These are phyloP conservation scores for Eurystomus glaucurus DNA, from an alignment of 2,797 vertebrate genomes.

Conservation along the genomic window DNA sequence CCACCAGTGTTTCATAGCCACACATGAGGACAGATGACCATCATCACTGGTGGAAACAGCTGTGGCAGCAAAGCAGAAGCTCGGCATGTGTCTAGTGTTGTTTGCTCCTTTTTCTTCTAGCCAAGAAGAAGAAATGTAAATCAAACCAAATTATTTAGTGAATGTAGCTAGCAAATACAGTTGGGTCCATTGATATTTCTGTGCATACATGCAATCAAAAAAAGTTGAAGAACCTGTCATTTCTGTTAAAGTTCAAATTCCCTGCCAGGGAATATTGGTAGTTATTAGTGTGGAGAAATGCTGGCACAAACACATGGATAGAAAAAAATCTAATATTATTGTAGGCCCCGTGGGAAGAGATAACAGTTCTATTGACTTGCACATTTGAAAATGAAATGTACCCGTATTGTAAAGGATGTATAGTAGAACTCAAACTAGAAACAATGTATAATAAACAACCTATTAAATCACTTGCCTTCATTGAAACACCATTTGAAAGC, in stretches of 20 bases:
- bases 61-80: not conserved
- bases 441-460: not conserved
- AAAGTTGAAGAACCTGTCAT: not conserved
- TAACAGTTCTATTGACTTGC: not conserved
- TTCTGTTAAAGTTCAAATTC: not conserved
- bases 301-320: not conserved
- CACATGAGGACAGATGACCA: not conserved
- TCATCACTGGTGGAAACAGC: not conserved
- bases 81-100: not conserved
- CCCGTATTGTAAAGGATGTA: not conserved
- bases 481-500: not conserved
- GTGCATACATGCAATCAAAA: not conserved
- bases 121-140: not conserved
- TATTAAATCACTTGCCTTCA: not conserved
- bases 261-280: not conserved
- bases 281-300: not conserved
- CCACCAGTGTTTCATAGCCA: not conserved
- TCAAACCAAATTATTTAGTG: not conserved
- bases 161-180: not conserved
- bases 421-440: not conserved
- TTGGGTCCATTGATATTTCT: not conserved
- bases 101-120: not conserved
- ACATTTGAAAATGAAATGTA: not conserved
- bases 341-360: not conserved
- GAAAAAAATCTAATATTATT: not conserved